Percentiles rank a stretch among this genome's conserved stretches.
phyloP scores from a whole-genome alignment of 2,888 invertebrate genomes.

The Aphodius granarius region DNA sequence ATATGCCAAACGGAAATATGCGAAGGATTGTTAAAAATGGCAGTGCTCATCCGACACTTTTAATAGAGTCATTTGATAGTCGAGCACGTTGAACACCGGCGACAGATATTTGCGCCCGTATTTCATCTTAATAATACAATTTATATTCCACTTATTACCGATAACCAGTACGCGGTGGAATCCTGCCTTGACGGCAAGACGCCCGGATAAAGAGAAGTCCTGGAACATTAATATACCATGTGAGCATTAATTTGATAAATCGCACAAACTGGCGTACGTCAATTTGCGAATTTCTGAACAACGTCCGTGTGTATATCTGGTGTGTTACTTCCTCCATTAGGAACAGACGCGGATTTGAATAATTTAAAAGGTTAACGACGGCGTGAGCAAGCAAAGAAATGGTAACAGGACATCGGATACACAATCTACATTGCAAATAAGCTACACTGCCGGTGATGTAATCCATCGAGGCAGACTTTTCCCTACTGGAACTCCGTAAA shows the following conservation, averaged over 20 bases:
- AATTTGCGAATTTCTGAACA: constrained; percentile 3
- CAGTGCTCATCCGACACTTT: constrained; percentile 8
- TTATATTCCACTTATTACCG: constrained; percentile 10
- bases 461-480: background rate
- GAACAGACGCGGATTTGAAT: constrained; percentile 5
- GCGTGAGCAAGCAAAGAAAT: constrained; percentile 7
- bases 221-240: constrained; percentile 3
- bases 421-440: constrained; percentile 7
- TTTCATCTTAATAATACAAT: constrained; percentile 9
- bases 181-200: background rate
- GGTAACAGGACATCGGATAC: constrained; percentile 8
- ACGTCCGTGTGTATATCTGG: background rate
- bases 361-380: constrained; percentile 15
- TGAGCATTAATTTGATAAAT: constrained; percentile 13
- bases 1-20: background rate
- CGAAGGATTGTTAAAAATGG: background rate
- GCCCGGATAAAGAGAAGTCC: background rate
- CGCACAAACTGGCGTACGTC: background rate
- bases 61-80: constrained; percentile 11
- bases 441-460: background rate
- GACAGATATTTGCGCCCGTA: background rate
- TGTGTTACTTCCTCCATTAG: constrained; percentile 9
- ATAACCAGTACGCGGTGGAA: background rate
- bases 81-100: background rate
- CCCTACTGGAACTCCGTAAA: background rate